Evolutionary conservation across 2,888 invertebrate species (phyloP).

Genomic region (Thymelicus lineola): DNA sequence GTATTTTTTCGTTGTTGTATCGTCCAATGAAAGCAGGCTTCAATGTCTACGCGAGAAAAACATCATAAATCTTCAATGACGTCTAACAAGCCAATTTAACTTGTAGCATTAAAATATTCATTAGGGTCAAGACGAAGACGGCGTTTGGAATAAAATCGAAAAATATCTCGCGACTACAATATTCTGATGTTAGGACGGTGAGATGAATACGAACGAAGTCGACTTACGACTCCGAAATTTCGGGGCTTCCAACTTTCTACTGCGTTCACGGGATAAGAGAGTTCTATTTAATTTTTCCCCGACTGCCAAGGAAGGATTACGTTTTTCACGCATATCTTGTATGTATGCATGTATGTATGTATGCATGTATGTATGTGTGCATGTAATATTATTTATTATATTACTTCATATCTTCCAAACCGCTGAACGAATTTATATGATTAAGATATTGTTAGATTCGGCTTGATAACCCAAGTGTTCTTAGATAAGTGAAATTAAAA

Average conservation of each 20-base stretch:
- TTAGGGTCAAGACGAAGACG: constrained; percentile 27
- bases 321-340: no score
- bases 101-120: constrained; percentile 31
- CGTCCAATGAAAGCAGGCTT: no score
- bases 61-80: constrained; percentile 5
- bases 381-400: no score
- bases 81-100: constrained; percentile 6
- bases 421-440: no score
- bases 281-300: not conserved
- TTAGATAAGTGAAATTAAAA: no score
- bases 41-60: not conserved
- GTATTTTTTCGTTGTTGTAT: no score
- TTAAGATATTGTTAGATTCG: no score
- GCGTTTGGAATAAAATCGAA: constrained; percentile 24
- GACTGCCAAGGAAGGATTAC: not conserved
- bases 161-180: constrained; percentile 30
- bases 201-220: constrained; percentile 28
- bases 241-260: constrained; percentile 6
- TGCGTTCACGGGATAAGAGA: not conserved
- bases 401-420: no score
- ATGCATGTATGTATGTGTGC: no score
- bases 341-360: no score
- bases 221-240: constrained; percentile 18
- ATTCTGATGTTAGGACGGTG: constrained; percentile 22
- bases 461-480: no score